A percentile compares a stretch with the other conserved stretches of the same genome.
These are phyloP conservation scores for Erynnis tages DNA, from an alignment of 2,888 invertebrate genomes.

Conservation along the genomic window DNA sequence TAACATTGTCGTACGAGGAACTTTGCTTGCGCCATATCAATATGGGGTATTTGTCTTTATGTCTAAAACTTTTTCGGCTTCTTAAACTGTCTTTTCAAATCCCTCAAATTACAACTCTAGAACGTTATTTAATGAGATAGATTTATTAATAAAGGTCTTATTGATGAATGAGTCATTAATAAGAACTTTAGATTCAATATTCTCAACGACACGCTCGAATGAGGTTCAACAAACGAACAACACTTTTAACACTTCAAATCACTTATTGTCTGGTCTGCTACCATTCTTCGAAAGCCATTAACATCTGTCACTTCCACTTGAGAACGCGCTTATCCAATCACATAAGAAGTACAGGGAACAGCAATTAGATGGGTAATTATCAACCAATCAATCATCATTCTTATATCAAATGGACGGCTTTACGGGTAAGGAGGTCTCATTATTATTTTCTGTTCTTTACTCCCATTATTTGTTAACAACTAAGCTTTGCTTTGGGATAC, in stretches of 20 bases:
- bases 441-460: constrained; percentile 1
- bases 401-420: constrained; percentile 8
- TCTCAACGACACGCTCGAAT: too few species aligned
- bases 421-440: not conserved
- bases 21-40: too few species aligned
- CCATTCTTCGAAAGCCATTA: constrained; percentile 9
- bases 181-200: too few species aligned
- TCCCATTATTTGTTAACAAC: not conserved
- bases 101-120: too few species aligned
- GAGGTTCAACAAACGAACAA: too few species aligned
- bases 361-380: constrained; percentile 7
- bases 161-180: too few species aligned
- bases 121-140: too few species aligned
- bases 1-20: too few species aligned
- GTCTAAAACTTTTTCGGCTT: too few species aligned
- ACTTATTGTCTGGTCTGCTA: not conserved
- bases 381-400: constrained; percentile 16
- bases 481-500: not conserved
- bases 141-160: too few species aligned
- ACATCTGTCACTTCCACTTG: constrained; percentile 5
- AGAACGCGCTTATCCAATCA: constrained; percentile 6
- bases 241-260: not conserved
- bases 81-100: too few species aligned
- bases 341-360: constrained; percentile 6
- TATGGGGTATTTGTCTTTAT: too few species aligned